Evolutionary conservation across 2,797 vertebrate species (phyloP), one percentile per base, ranked within the genome.

Genomic region (Paramormyrops hopkinsi): DNA sequence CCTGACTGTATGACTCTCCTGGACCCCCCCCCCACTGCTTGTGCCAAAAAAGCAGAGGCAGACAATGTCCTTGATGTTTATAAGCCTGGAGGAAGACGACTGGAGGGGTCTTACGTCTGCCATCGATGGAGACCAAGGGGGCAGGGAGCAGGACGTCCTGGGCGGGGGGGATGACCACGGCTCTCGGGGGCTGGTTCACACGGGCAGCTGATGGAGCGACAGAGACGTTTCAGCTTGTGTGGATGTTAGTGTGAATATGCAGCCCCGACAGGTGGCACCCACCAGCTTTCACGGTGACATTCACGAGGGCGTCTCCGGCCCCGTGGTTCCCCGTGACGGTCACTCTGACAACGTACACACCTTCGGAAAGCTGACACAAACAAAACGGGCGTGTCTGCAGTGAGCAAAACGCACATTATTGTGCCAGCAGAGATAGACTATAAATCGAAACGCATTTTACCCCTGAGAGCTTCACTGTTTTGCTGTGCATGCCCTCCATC

Each of bases 271-370:
- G 2, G 25, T 82, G 25, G 33, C 48, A 90, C 91, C 92, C 95
- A 97, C 97, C 96, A 93, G 96, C 94, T 88, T 93, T 92, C 76
- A 97, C 95, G 0, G 96, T 97, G 90, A 97, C 92, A 89, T 96
- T 97, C 85, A 96, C 92, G 91, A 94, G 94, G 89, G 93, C 94
- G 94, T 97, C 96, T 86, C 96, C 97, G 92, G 94, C 95, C 44
- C 93, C 93, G 14, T 92, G 92, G 86, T 95, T 95, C 91, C 93
- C 93, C 86, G 94, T 94, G 92, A 97, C 96, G 0, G 89, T 89
- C 86, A 97, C 94, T 94, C 92, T 95, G 92, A 97, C 94, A 89
- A 90, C 53, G 88, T 97, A 96, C 86, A 93, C 89, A 90, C 96
- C 96, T 41, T 92, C 91, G 0, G 95, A 95, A 44, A 97, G 92